Conservation (phyloP, 2,113 vertebrate species). For the Lagenorhynchus albirostris region DNA sequence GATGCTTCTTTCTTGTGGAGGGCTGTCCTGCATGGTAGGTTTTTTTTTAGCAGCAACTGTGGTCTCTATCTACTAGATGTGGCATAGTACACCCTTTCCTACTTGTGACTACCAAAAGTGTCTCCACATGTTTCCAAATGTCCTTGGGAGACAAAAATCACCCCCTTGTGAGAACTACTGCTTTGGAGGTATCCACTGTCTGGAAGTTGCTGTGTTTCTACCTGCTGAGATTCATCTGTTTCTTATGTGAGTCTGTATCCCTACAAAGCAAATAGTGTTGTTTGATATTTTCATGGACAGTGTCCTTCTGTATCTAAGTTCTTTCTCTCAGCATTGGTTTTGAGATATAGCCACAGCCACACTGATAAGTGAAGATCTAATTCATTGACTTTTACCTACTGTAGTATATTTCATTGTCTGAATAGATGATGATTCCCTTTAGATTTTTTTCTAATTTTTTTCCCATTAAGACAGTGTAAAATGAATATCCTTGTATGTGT, state of each 20-base stretch:
- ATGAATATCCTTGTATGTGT: not conserved
- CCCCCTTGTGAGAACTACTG: not conserved
- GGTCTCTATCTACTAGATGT: rapidly evolving
- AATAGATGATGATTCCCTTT: not conserved
- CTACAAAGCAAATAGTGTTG: not conserved
- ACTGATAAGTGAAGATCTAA: not conserved
- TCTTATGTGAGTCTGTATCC: not conserved
- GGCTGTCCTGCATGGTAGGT: not conserved
- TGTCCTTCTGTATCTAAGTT: not conserved
- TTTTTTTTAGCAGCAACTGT: not conserved
- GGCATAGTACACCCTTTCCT: not conserved
- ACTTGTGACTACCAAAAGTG: not conserved
- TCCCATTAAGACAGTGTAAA: not conserved
- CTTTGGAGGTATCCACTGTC: not conserved
- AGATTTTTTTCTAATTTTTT: not conserved
- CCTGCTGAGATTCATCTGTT: not conserved
- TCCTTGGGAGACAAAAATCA: not conserved
- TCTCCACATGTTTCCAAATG: not conserved
- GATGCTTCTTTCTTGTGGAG: not conserved
- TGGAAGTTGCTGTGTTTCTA: not conserved
- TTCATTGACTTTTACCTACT: not conserved
- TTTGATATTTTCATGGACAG: not conserved
- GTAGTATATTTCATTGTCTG: not conserved
- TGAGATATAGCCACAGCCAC: not conserved
- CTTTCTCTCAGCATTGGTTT: not conserved